Base-by-base conservation (phyloP, 2,888 invertebrate species). In the Lamproptera curius region DNA sequence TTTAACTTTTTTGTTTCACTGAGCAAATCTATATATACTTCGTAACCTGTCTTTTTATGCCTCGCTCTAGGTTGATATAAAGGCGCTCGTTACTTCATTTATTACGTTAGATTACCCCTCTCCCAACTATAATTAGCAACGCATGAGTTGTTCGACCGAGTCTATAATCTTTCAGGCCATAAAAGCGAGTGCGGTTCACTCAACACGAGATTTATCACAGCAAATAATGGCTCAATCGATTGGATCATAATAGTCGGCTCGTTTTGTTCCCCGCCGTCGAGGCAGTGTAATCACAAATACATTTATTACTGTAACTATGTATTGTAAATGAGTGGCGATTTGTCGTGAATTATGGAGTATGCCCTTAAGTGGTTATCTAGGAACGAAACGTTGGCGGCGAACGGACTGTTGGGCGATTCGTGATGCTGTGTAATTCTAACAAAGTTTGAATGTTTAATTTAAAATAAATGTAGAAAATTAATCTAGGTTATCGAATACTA, bases 221-320 rank as follows among this genome's bases (percentile, higher is more conserved):
- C 9, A 41, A 47, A 20, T 47, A 42, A 47, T 47, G 37, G 37
- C 46, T 42, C 31, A 47, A 47, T 47, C 46, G 42, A 47, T 31
- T 20, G 17, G 37, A 33, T 37, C 46, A 42, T 37, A 17, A n/a
- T 16, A 10, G 37, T 20, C 13, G 33, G 5, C 13, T 31, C 28
- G 41, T 15, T 9, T 37, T 17, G 11, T 31, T 20, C 20, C 37
- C 46, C 13, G 10, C 33, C 13, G 31, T 36, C 41, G 36, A 28
- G 31, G 28, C 6, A 16, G 14, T 37, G 16, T 36, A 46, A 41
- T 46, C 41, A 42, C 20, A 20, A 47, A 47, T 41, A 31, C 20
- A 42, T 47, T 47, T 42, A 46, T 46, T 41, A 31, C n/a, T n/a
- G n/a, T n/a, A n/a, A n/a, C n/a, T 31, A 28, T 28, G 15, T 17